These are phyloP conservation scores for Muntiacus muntjak DNA, from an alignment of 2,113 vertebrate species.

Conservation along the genomic window DNA sequence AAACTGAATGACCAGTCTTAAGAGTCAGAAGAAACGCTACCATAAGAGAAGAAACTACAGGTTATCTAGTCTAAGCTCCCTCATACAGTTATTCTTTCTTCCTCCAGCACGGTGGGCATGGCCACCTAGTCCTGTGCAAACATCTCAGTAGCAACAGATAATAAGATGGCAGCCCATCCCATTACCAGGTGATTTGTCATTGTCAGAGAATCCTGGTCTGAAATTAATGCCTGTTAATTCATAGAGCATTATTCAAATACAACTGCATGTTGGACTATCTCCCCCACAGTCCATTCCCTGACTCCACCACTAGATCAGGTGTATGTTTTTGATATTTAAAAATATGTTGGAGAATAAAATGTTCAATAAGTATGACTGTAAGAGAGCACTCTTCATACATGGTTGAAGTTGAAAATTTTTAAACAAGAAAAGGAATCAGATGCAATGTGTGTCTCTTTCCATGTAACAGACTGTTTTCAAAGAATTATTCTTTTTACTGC, in stretches of 20 bases:
- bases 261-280: not conserved
- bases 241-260: not conserved
- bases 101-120: not conserved
- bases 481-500: not conserved
- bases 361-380: not conserved
- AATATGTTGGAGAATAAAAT: constrained; percentile 24
- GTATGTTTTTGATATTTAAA: constrained; percentile 20
- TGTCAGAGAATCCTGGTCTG: constrained; percentile 20
- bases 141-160: not conserved
- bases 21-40: not conserved
- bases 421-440: not conserved
- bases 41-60: not conserved
- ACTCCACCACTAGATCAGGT: not conserved
- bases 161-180: not conserved
- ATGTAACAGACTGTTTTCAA: not conserved
- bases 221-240: constrained; percentile 28
- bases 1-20: constrained; percentile 21
- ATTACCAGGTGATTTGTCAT: not conserved
- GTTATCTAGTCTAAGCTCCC: not conserved
- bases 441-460: not conserved
- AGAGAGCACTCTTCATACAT: not conserved
- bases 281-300: not conserved
- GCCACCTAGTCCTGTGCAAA: not conserved
- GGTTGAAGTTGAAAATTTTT: constrained; percentile 14
- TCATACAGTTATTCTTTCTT: not conserved